Base-by-base conservation (phyloP, 2,888 invertebrate genomes). In the Eristalis tenax region DNA sequence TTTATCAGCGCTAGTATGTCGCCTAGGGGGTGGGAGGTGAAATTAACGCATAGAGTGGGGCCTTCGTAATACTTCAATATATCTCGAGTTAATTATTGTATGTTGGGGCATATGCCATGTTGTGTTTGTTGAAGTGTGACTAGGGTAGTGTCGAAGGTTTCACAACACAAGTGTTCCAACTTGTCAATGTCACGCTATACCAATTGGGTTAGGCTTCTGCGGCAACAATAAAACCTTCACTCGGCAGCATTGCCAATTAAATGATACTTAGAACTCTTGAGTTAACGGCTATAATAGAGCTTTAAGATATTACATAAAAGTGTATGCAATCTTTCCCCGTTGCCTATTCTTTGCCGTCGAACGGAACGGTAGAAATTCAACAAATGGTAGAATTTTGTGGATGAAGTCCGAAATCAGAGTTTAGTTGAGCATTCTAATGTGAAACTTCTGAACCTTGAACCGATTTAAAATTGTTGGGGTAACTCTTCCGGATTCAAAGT, bases 111-210 rank as follows among this genome's bases (percentile, higher is more conserved):
- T 43, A 66, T 43, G 26, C 35, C 50, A 56, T n/a, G 56, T n/a
- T 10, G 57, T 40, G 28, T 26, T n/a, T 35, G 10, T 61, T 18
- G 40, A 26, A 40, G 40, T 32, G 18, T 28, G 18, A 28, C 35
- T 26, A 22, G 32, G 59, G 8, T n/a, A 38, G 10, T 64, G 38
- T 23, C 23, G 22, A 15, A 70, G 13, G 64, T 74, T 64, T 74
- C 32, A 43, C 61, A 43, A 26, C 61, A 61, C 40, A 73, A 43
- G 56, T 74, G 43, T 50, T 64, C 23, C 50, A 23, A 57, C 26
- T 75, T 75, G 65, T 65, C 35, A 56, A n/a, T 74, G 65, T 65
- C 74, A 75, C 74, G 74, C 65, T 26, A 65, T 22, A 5, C 23
- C 26, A 15, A 63, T 13, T 68, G 40, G 15, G 71, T 23, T 61